Evolutionary conservation across 2,888 invertebrate genomes (phyloP), one percentile per base, ranked within the genome.

Genomic region (Abrostola triplasia): DNA sequence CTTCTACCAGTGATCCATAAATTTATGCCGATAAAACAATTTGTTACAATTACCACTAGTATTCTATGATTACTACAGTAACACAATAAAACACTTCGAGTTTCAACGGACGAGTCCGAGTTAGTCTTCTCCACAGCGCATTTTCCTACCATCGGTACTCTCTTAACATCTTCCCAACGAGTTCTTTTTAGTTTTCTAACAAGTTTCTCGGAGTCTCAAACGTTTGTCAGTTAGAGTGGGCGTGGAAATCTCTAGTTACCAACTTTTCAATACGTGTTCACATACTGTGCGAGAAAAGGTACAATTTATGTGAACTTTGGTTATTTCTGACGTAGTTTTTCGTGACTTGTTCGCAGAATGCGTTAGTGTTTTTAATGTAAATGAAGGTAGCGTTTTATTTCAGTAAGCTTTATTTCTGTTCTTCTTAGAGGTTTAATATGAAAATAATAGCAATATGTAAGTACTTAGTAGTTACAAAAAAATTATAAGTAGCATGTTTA

Each of bases 151-250:
- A 35, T 42, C 50, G 49, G 51, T 64, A 67, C 55, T 62, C 66
- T 63, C 89, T 88, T 88, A 89, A 90, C 89, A 86, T 89, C 85
- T 88, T 85, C 79, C 75, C 80, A 85, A 88, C 86, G 86, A 88
- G 85, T 90, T 88, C 89, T 91, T 92, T 92, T 91, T 90, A 91
- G 86, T 92, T 92, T 90, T 88, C 87, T 89, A 92, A 92, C 92
- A 92, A 93, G 93, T 93, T 92, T 85, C 76, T 70, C 79, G 77
- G 81, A 88, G 86, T 87, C 88, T 88, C 88, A 85, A 92, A 87
- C 89, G 90, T 90, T 92, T 92, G 90, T 92, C 90, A 89, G 87
- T 87, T 84, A 77, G 83, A 90, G 89, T 90, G 88, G 89, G 88
- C 90, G 86, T 82, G 85, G 81, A 88, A 90, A 90, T 89, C 88